Conservation (phyloP, 92 coral and sea anemone genomes). For the Porites rus region DNA sequence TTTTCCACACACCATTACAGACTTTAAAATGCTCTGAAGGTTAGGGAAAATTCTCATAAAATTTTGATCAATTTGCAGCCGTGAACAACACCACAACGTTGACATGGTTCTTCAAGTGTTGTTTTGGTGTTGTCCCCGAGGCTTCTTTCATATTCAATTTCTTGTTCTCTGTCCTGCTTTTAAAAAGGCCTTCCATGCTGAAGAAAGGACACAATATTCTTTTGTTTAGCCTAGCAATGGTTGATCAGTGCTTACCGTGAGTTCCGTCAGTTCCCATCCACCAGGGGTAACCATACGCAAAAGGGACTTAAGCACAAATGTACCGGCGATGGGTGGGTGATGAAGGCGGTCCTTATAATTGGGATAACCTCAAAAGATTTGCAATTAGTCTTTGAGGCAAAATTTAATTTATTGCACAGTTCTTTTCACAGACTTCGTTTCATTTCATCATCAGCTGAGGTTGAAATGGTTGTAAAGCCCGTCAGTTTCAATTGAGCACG, state of each 20-base stretch:
- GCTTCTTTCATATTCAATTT: slow-evolving; percentile 50
- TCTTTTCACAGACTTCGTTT: no score
- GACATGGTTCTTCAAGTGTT: not conserved
- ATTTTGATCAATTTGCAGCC: not conserved
- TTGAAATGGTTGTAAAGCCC: no score
- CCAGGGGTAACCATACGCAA: not conserved
- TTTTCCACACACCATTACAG: not conserved
- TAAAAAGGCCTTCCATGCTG: slow-evolving; percentile 47
- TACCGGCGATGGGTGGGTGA: no score
- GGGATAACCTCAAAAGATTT: no score
- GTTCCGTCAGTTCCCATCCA: not conserved
- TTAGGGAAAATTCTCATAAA: not conserved
- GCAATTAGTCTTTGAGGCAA: no score
- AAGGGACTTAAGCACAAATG: not conserved
- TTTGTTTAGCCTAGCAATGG: slow-evolving; percentile 50
- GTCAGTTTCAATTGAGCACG: no score
- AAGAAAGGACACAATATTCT: slow-evolving; percentile 67
- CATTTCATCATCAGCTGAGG: no score
- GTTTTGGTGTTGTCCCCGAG: slow-evolving; percentile 48
- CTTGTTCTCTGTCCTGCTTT: slow-evolving; percentile 52
- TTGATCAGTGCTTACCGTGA: slow-evolving; percentile 70
- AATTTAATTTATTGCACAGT: no score
- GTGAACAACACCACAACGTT: slow-evolving; percentile 10
- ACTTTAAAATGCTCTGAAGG: not conserved
- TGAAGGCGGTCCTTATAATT: no score